A percentile compares a stretch with the other conserved stretches of the same genome.
Conservation (phyloP, 2,113 vertebrate genomes). For the Phoenicopterus ruber region DNA sequence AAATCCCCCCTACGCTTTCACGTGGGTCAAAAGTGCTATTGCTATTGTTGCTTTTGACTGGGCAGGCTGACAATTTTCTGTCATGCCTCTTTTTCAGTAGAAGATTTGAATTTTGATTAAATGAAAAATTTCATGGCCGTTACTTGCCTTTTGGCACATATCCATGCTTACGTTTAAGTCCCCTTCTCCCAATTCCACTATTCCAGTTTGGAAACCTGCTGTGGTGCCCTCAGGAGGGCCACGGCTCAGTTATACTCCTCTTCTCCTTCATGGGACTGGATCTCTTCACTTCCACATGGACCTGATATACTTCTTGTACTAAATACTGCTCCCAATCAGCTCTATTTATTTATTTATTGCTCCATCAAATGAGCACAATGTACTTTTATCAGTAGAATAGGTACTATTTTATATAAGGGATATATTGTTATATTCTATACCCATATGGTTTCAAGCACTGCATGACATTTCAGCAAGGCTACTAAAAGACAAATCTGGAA, state of each 20-base stretch:
- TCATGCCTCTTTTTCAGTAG: neutral
- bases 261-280: neutral
- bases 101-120: conserved; percentile 1
- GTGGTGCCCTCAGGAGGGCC: neutral
- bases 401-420: neutral
- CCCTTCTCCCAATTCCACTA: neutral
- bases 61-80: conserved; percentile 1
- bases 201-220: neutral
- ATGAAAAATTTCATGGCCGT: neutral
- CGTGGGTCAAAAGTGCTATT: neutral
- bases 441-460: neutral
- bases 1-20: neutral
- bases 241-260: neutral
- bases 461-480: neutral
- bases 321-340: neutral
- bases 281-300: neutral
- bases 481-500: neutral
- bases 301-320: neutral
- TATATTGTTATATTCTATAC: neutral
- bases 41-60: neutral
- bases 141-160: neutral
- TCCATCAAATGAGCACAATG: neutral
- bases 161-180: neutral
- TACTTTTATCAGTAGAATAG: neutral
- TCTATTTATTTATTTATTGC: neutral